Evolutionary conservation across 2,888 invertebrate species (phyloP), one percentile per base, ranked within the genome.

Genomic region (Tribolium freemani): DNA sequence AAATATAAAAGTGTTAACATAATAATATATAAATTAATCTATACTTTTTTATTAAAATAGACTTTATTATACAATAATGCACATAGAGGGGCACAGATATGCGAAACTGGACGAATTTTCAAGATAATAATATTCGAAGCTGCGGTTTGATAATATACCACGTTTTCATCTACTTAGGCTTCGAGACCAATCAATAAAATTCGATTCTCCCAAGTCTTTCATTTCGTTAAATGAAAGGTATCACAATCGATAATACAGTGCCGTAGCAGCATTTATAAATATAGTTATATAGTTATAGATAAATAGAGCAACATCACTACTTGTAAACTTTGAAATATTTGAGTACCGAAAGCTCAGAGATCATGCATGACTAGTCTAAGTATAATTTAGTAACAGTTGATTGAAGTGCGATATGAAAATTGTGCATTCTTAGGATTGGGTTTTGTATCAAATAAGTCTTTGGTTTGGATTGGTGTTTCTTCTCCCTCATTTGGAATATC

Each of bases 61-160:
- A 70, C 48, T 70, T 70, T 56, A 54, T 69, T 30, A 60, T 69
- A 58, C 44, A 69, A 66, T 71, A 71, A 71, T 71, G 71, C 71
- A 71, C 71, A 71, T 66, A 71, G 71, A 71, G 71, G 71, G 71
- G 46, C 71, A 71, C 71, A 73, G 73, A 73, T 73, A 73, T 73
- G 73, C 73, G 57, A 72, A 72, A 67, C 63, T 73, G 73, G 73
- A 73, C 73, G 73, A 67, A 71, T 71, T 67, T 70, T 26, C 26
- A 11, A 73, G 57, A 58, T 48, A 57, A 50, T 30, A 71, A 51
- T 26, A 60, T 58, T 45, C 57, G 67, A 67, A 70, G 64, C 71
- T 61, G 45, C 38, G 21, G 44, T 31, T 64, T 53, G 64, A 53
- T 48, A 60, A 58, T 31, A 9, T 8, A 38, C 38, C 38, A 38